A percentile compares a stretch with the other conserved stretches of the same genome.
Evolutionary conservation across 2,888 invertebrate species (phyloP).

Genomic region (Muschampia plurimacula): DNA sequence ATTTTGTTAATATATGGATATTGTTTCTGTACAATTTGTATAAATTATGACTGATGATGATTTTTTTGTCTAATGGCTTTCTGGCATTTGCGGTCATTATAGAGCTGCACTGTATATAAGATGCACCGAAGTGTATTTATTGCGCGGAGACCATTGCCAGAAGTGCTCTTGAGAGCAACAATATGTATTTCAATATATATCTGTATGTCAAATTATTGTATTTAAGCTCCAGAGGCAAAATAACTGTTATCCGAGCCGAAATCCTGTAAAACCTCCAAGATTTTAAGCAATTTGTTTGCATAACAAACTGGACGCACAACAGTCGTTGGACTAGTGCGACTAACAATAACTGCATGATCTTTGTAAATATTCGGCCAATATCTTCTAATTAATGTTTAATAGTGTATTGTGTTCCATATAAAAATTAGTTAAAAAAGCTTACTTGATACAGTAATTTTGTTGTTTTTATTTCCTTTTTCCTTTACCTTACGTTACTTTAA

Average conservation of each 20-base stretch:
- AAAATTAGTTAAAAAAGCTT: constrained; percentile 82
- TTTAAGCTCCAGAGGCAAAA: constrained; percentile 70
- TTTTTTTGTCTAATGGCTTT: constrained; percentile 35
- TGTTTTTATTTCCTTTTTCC: constrained; percentile 58
- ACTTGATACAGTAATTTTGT: constrained; percentile 69
- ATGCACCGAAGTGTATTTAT: constrained; percentile 71
- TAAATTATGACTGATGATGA: constrained; percentile 47
- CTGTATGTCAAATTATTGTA: constrained; percentile 48
- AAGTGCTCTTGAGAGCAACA: constrained; percentile 59
- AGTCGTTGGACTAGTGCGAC: constrained; percentile 1
- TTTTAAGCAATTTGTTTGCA: constrained; percentile 7
- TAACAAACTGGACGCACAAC: not conserved
- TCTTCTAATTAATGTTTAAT: constrained; percentile 62
- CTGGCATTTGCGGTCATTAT: constrained; percentile 47
- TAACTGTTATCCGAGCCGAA: constrained; percentile 45
- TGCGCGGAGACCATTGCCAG: constrained; percentile 50
- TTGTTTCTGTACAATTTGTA: constrained; percentile 41
- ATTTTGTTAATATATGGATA: constrained; percentile 51
- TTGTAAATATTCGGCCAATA: constrained; percentile 67
- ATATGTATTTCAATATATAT: constrained; percentile 57
- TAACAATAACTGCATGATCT: constrained; percentile 30
- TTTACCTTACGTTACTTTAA: constrained; percentile 10
- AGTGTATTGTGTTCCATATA: constrained; percentile 71
- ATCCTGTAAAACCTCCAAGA: constrained; percentile 8
- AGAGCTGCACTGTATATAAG: constrained; percentile 69